Evolutionary conservation across 2,888 invertebrate species (phyloP), one percentile per base, ranked within the genome.

Genomic region (Serripes groenlandicus): DNA sequence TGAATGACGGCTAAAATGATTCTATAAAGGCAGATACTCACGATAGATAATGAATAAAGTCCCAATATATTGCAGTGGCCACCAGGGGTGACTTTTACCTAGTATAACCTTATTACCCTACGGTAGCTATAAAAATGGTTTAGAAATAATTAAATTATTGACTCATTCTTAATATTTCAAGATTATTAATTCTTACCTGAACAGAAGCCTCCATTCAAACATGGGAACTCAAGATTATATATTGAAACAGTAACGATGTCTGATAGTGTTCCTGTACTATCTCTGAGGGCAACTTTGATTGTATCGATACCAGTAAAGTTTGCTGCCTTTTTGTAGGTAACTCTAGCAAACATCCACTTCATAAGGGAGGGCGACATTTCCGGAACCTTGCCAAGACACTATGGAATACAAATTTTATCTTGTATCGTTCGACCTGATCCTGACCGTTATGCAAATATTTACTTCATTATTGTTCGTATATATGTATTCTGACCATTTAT

Each of bases 161-260:
- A n/a, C n/a, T n/a, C n/a, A 26, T 18, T 28, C 15, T 30, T 26
- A 37, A 9, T 26, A 69, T 42, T 18, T 18, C 11, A n/a, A n/a
- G n/a, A n/a, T 34, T n/a, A 34, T 3, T 15, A 5, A 37, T n/a
- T 28, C 72, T 28, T 73, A 73, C 72, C 37, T 32, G 72, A 26
- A 28, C 72, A 73, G 23, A 23, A 37, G 3, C 72, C 72, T 5
- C 72, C 60, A 35, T 73, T 73, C 21, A 23, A 30, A 28, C 72
- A 73, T 42, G 58, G 58, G 23, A 37, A n/a, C 18, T 60, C 60
- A 1, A 73, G 60, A 21, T 60, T 60, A 42, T 58, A 58, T 7
- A 75, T 42, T 37, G 62, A 32, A 11, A 79, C 37, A 3, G 79
- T 79, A 9, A 79, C 15, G 0, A 79, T 66, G 70, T 79, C 79